phyloP scores from a whole-genome alignment of 2,888 invertebrate genomes.

The Melangyna quadrimaculata region DNA sequence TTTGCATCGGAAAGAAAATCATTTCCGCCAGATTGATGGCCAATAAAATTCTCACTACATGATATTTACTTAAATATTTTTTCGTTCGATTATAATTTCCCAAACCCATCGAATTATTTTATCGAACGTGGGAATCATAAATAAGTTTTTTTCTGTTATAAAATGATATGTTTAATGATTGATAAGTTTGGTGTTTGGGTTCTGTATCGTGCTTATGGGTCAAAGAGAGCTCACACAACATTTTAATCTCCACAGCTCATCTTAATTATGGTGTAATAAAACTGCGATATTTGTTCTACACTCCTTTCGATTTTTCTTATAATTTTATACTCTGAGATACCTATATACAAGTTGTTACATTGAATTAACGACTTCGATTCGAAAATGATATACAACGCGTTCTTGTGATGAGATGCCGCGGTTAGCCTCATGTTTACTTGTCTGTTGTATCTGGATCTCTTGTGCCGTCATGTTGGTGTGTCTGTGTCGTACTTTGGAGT shows the following conservation, averaged over 20 bases:
- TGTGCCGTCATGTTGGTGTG: conserved; percentile 48
- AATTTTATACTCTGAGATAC: neutral
- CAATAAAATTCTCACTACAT: conserved; percentile 42
- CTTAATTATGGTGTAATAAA: conserved; percentile 63
- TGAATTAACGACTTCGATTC: conserved; percentile 49
- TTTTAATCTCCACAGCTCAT: conserved; percentile 42
- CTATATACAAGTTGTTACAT: neutral
- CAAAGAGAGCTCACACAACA: neutral
- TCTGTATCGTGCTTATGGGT: neutral
- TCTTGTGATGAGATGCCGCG: conserved; percentile 39
- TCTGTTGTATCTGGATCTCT: conserved; percentile 48
- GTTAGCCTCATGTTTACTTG: conserved; percentile 7
- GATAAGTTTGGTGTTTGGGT: conserved; percentile 49
- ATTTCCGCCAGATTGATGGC: conserved; percentile 51
- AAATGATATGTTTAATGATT: conserved; percentile 59
- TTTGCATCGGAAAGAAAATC: neutral
- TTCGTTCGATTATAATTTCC: conserved; percentile 16
- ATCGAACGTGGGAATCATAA: conserved; percentile 65
- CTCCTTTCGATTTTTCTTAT: conserved; percentile 35
- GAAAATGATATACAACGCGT: conserved; percentile 5
- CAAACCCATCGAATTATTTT: conserved; percentile 29
- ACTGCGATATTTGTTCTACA: conserved; percentile 50
- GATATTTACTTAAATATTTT: conserved; percentile 35
- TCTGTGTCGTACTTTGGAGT: neutral
- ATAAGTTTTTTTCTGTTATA: conserved; percentile 22